Percentiles rank a stretch among this genome's conserved stretches.
phyloP scores from a whole-genome alignment of 1,140 invertebrate genomes.

The Tetragnatha versicolor region DNA sequence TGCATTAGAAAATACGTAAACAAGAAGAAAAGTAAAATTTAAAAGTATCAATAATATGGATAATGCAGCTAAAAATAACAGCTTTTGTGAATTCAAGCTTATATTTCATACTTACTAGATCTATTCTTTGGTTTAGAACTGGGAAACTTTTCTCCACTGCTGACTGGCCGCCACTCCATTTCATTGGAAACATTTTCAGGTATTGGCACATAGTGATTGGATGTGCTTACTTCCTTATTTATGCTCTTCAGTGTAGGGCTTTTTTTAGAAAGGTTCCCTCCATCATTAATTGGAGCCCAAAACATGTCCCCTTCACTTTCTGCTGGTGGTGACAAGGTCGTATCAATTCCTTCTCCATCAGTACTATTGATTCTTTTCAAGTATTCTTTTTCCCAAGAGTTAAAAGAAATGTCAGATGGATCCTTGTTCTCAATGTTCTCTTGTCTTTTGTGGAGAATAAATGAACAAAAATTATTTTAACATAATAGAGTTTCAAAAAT shows the following conservation, averaged over 20 bases:
- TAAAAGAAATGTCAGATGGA: slow-evolving; percentile 16
- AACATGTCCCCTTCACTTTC: too few relatives aligned
- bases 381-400: slow-evolving; percentile 38
- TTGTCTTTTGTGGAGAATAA: background rate
- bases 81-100: background rate
- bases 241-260: too few relatives aligned
- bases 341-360: background rate
- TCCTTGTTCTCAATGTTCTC: background rate
- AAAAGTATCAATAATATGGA: background rate
- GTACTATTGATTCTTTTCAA: slow-evolving; percentile 1
- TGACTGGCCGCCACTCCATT: slow-evolving; percentile 2
- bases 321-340: too few relatives aligned
- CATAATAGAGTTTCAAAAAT: background rate
- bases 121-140: background rate
- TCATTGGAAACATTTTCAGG: background rate
- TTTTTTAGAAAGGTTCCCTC: too few relatives aligned
- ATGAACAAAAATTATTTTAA: background rate
- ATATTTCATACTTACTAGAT: background rate
- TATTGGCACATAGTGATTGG: background rate
- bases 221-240: too few relatives aligned
- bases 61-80: background rate
- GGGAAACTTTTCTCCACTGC: background rate
- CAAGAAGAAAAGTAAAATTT: background rate
- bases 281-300: too few relatives aligned
- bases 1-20: background rate